Evolutionary conservation across 2,113 vertebrate species (phyloP), one percentile per base, ranked within the genome.

Genomic region (Climacteris rufus): DNA sequence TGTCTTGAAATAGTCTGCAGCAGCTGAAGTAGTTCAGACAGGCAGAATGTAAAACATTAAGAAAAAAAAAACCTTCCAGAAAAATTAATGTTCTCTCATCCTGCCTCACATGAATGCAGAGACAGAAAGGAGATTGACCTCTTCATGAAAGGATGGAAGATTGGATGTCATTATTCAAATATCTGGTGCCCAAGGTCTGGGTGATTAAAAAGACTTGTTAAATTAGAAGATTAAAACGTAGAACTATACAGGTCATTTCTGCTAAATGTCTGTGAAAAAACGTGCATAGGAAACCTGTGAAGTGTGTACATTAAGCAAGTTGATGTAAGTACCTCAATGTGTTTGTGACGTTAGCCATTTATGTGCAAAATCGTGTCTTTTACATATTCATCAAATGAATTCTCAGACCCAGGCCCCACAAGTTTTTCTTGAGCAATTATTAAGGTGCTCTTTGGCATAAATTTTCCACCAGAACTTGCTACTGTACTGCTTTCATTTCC

Each of bases 1-100:
- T 87, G 71, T 84, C 82, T 69, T 82, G 78, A 91, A 96, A 83
- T 33, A 90, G 9, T 49, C n/a, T 70, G 89, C 77, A 63, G 37
- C 5, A 7, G 45, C 40, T 69, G 31, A 88, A 49, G 11, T 13
- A 33, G 35, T 49, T 88, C 75, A 80, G 66, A 57, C 24, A 68
- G 60, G 33, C 17, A 57, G 30, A 64, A 70, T 1, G 6, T 35
- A 61, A 77, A 33, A 80, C 4, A 56, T 0, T 5, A 83, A 39
- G 10, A 8, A 35, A 94, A 72, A 87, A 76, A 42, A 24, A 33
- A 1, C 15, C 8, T 14, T 44, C 30, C 14, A 71, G 39, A 70
- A 77, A 92, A 87, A 63, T 13, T 15, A 59, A 53, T 44, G 49
- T 68, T 50, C 33, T 66, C 53, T 20, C 31, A 78, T 59, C 33